Evolutionary conservation across 2,113 vertebrate species (phyloP), one percentile per base, ranked within the genome.

Genomic region (Xenopus tropicalis): DNA sequence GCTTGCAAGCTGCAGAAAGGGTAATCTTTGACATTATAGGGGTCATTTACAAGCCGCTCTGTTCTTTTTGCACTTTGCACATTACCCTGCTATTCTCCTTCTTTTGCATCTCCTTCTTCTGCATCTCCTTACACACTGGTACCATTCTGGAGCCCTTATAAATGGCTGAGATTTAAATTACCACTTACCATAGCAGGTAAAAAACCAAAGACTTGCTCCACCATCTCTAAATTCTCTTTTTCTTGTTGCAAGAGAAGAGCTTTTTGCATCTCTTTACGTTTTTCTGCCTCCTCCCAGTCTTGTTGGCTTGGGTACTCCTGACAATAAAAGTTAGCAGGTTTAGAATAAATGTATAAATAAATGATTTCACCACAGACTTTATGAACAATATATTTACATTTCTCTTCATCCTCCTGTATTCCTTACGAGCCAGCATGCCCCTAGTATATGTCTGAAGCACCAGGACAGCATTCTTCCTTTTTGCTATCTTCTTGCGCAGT

Each of bases 171-270:
- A 37, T 48, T 48, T 14, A 14, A 48, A 16, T 37, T 19, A 12
- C 13, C 13, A 63, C 90, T 92, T 63, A 89, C 93, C 71, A 91
- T 65, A 16, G 66, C 59, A 14, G 96, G 96, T 73, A 99, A 89
- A 82, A 99, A 98, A 5, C 91, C 93, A 52, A 99, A 99, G 77
- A 98, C 91, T 78, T 82, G 85, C 79, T 98, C 97, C 78, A 99
- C 93, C 92, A 98, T 92, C 82, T 95, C 90, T 11, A 95, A 89
- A 61, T 94, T 94, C n/a, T 75, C 73, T 17, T 75, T 79, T 70
- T 87, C 83, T 17, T 59, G 85, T 77, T 90, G 91, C 73, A 80
- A 76, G 22, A 78, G 82, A 63, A 87, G 57, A n/a, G 78, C 25
- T 0, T 88, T 78, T 19, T 86, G 84, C 46, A 84, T 75, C 25